Evolutionary conservation across 2,888 invertebrate genomes (phyloP).

Genomic region (Minunthozetes semirufus): DNA sequence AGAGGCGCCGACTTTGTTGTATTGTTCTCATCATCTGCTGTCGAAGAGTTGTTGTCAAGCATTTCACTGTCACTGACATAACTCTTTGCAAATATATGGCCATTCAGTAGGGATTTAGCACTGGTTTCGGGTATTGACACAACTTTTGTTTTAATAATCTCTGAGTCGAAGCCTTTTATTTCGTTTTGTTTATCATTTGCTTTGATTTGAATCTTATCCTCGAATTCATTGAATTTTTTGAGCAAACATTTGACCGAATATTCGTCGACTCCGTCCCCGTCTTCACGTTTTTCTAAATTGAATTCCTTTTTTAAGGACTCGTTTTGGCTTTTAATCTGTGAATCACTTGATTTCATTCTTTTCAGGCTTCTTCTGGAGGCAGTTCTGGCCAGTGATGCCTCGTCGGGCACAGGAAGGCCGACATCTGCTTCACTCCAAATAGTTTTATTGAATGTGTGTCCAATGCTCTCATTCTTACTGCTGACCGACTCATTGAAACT

Average conservation of each 20-base stretch:
- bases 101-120: neutral
- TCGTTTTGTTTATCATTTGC: neutral
- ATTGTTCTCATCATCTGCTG: neutral
- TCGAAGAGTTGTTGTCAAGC: slow-evolving; percentile 26
- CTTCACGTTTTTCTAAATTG: slow-evolving; percentile 20
- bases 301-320: neutral
- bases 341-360: neutral
- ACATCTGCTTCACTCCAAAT: slow-evolving; percentile 29
- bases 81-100: neutral
- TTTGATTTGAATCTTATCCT: neutral
- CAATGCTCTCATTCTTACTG: neutral
- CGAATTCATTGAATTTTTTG: slow-evolving; percentile 21
- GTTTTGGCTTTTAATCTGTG: neutral
- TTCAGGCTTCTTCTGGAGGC: slow-evolving; percentile 22
- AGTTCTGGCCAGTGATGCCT: slow-evolving; percentile 24
- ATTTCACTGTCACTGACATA: slow-evolving; percentile 27
- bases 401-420: slow-evolving; percentile 33
- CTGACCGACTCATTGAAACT: slow-evolving; percentile 30
- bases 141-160: neutral
- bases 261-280: slow-evolving; percentile 19
- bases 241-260: slow-evolving; percentile 10
- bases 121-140: neutral
- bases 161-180: neutral
- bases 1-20: slow-evolving; percentile 12
- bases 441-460: neutral